phyloP scores from a whole-genome alignment of 2,888 invertebrate genomes.

The Thereva nobilitata region DNA sequence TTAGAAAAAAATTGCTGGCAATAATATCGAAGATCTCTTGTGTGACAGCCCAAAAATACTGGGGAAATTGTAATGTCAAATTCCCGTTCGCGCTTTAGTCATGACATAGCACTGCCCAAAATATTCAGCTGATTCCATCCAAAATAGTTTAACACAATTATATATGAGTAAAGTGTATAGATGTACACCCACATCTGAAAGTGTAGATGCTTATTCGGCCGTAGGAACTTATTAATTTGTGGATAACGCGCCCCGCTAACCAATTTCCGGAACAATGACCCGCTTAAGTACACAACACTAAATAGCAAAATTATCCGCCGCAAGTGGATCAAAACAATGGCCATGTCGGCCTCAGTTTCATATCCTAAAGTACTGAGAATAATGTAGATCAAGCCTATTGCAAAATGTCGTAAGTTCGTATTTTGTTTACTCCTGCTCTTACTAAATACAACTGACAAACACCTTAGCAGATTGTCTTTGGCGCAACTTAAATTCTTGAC shows the following conservation, averaged over 20 bases:
- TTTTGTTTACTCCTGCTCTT: too few relatives aligned
- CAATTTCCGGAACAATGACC: constrained; percentile 52
- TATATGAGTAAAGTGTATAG: constrained; percentile 38
- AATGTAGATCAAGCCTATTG: too few relatives aligned
- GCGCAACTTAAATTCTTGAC: too few relatives aligned
- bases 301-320: constrained; percentile 55
- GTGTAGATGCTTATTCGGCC: constrained; percentile 28
- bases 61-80: neutral
- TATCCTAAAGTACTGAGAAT: too few relatives aligned
- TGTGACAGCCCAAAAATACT: neutral
- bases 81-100: neutral
- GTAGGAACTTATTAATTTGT: constrained; percentile 40
- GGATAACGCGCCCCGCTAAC: constrained; percentile 47
- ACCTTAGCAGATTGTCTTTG: too few relatives aligned
- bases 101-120: constrained; percentile 4
- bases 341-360: constrained; percentile 46
- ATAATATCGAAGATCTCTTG: too few relatives aligned
- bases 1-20: too few relatives aligned
- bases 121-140: constrained; percentile 30
- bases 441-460: too few relatives aligned
- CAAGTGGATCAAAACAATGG: constrained; percentile 53
- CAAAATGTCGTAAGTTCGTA: too few relatives aligned
- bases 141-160: constrained; percentile 30
- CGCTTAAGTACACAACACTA: constrained; percentile 55
- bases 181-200: constrained; percentile 40